phyloP scores from a whole-genome alignment of 2,888 invertebrate genomes.

The Pristionchus exspectatus region DNA sequence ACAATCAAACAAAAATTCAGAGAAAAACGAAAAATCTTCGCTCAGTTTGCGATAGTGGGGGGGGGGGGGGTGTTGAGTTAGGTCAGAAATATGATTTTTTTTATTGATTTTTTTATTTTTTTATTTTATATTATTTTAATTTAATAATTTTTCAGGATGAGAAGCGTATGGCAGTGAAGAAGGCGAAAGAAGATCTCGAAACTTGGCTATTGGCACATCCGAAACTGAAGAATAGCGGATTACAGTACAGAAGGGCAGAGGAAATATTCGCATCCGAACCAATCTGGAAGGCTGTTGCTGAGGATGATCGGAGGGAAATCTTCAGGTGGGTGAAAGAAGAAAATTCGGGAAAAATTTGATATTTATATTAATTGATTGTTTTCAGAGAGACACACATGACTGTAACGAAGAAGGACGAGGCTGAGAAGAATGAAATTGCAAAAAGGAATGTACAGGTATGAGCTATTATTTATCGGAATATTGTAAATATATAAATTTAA shows the following conservation, averaged over 20 bases:
- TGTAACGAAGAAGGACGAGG: slow-evolving; percentile 57
- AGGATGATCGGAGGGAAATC: slow-evolving; percentile 94
- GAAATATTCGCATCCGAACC: slow-evolving; percentile 80
- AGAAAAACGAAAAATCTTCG: not conserved
- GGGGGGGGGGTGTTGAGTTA: not conserved
- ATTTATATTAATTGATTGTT: slow-evolving; percentile 2
- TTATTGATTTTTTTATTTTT: not conserved
- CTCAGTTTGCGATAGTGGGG: not conserved
- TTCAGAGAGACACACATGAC: slow-evolving; percentile 3
- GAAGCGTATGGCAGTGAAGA: slow-evolving; percentile 90
- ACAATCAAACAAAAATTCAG: not conserved
- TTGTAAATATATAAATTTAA: slow-evolving; percentile 78
- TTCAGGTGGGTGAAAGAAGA: slow-evolving; percentile 87
- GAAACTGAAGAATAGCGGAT: slow-evolving; percentile 82
- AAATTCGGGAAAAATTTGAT: slow-evolving; percentile 82
- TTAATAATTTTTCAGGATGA: slow-evolving; percentile 85
- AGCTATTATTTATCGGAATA: slow-evolving; percentile 13
- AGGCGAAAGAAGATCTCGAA: slow-evolving; percentile 96
- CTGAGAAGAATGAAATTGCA: slow-evolving; percentile 87
- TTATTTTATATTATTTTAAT: slow-evolving; percentile 10
- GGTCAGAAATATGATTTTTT: slow-evolving; percentile 36
- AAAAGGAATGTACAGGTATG: slow-evolving; percentile 89
- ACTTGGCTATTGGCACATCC: slow-evolving; percentile 90
- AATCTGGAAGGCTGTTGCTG: slow-evolving; percentile 92
- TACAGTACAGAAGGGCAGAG: slow-evolving; percentile 79